Base-by-base conservation (phyloP, 2,888 invertebrate species). In the Epinotia demarniana region DNA sequence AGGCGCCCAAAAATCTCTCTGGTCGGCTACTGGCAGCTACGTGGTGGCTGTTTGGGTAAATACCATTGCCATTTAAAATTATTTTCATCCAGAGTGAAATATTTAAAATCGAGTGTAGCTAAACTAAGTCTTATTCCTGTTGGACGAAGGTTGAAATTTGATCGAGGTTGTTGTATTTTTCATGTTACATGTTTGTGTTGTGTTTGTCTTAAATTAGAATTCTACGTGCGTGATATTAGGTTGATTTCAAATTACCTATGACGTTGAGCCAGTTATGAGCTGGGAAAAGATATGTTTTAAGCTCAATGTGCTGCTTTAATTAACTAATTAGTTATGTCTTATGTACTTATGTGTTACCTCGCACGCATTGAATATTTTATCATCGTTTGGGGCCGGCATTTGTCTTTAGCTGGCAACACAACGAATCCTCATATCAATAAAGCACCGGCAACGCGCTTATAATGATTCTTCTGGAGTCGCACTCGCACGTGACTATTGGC, bases 1-100 rank as follows among this genome's bases (percentile, higher is more conserved):
- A 99, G 89, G 99, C 99, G 0, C 99, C 99, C 0, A 98, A 99
- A 89, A 99, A 99, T 89, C 94, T 99, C 0, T 99, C 99, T 0
- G 99, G 99, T 0, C 95, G 99, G 68, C 93, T 99, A 13, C 97
- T 99, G 0, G 99, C 99, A 0, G 99, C 99, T 2, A 99, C 99
- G 0, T 99, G 99, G 99, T 99, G 99, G 99, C 94, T 99, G 33
- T 99, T 99, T 91, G 99, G 99, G 96, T 95, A 66, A 53, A 86
- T 80, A 9, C 8, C 5, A 68, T 58, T 72, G 55, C 46, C 58
- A 46, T 71, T 64, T 66, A 66, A 53, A 49, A n/a, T 19, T 63
- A 27, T n/a, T 39, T 16, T 18, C 2, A 18, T n/a, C 39, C 11
- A 5, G n/a, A 62, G n/a, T 3, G 9, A 43, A n/a, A 19, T 53